A percentile compares a stretch with the other conserved stretches of the same genome.
These are phyloP conservation scores for Psophia crepitans DNA, from an alignment of 2,113 vertebrate species.

Conservation along the genomic window DNA sequence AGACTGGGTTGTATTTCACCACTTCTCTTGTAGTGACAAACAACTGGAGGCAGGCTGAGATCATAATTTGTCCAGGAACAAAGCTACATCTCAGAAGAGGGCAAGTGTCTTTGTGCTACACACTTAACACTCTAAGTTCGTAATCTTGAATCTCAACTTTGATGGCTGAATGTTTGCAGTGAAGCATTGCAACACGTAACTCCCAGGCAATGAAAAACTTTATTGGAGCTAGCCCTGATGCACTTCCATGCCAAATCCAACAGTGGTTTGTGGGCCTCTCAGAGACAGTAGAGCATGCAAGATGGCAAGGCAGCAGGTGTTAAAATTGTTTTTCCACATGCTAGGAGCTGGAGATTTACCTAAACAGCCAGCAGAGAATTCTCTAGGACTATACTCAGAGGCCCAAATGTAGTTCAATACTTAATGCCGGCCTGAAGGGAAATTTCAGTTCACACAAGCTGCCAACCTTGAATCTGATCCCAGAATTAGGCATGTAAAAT, in stretches of 20 bases:
- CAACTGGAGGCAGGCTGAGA: not conserved
- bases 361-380: not conserved
- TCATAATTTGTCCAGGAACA: not conserved
- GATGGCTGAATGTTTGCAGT: not conserved
- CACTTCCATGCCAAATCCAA: not conserved
- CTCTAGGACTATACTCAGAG: not conserved
- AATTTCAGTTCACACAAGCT: not conserved
- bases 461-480: not conserved
- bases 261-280: accelerated
- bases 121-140: not conserved
- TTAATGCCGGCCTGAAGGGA: not conserved
- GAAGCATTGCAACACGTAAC: not conserved
- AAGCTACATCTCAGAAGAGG: not conserved
- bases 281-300: not conserved
- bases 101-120: not conserved
- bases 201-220: not conserved
- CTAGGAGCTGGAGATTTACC: not conserved
- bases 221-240: not conserved
- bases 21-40: not conserved
- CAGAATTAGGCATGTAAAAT: not conserved
- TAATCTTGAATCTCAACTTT: not conserved
- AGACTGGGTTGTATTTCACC: not conserved
- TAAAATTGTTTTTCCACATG: not conserved
- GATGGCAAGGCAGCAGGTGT: not conserved
- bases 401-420: not conserved